Evolutionary conservation across 2,113 vertebrate species (phyloP), one percentile per base, ranked within the genome.

Genomic region (Tachuris rubrigastra): DNA sequence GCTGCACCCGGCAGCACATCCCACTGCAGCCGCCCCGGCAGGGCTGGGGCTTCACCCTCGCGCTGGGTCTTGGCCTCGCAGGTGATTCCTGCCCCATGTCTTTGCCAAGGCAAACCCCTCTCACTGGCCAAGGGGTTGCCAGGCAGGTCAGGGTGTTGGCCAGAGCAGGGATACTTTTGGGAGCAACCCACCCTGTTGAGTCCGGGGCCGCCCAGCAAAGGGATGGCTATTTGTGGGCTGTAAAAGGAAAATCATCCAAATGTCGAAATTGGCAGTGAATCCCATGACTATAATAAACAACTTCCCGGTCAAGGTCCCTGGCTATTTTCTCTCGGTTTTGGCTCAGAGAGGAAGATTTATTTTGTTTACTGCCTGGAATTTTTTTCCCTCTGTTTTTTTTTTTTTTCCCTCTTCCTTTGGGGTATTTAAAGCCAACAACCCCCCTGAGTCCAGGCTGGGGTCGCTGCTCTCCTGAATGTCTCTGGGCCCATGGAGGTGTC

Each of bases 301-400:
- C 95, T 96, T 95, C 93, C 95, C 67, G n/a, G 93, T 94, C 95
- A 95, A 93, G 72, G 93, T 89, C 68, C 63, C 55, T 66, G 91
- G 87, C 94, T 96, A 91, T 96, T 97, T 96, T 96, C 81, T 95
- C 89, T 90, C 92, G 96, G 85, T 88, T 95, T 96, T 93, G 92
- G 95, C 93, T 96, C 2, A 1, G 85, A 71, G 80, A 80, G 59
- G 79, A 96, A 93, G 85, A 90, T 90, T 92, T 90, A 81, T 93
- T 95, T 91, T 94, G 85, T 96, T 94, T 96, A 65, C 65, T 2
- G 44, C 60, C 92, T 30, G 67, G 84, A 75, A 23, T 66, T 55
- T 60, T 83, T 79, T 20, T 2, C 47, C 6, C 31, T 33, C n/a
- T n/a, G n/a, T n/a, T 55, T 35, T n/a, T 19, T 16, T 72, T 55